Evolutionary conservation across 1,140 invertebrate species (phyloP).

Genomic region (Rhynchophorus ferrugineus): DNA sequence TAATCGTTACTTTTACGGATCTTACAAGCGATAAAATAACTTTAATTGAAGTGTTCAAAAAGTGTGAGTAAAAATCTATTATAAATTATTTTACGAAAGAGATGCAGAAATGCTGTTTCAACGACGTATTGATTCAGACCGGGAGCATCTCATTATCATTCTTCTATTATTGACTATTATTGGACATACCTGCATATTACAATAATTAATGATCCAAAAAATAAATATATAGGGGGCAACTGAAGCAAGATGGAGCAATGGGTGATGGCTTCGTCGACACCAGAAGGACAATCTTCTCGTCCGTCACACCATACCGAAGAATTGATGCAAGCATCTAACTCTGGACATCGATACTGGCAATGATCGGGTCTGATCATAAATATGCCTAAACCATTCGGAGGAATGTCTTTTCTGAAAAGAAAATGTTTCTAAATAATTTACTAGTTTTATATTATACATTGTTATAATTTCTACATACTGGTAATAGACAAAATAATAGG

Average conservation of each 20-base stretch:
- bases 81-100: background rate
- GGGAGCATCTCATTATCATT: no score
- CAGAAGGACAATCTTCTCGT: constrained; percentile 74
- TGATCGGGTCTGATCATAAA: constrained; percentile 56
- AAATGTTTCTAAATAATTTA: background rate
- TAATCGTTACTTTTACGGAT: no score
- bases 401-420: constrained; percentile 34
- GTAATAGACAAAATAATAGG: no score
- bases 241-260: constrained; percentile 70
- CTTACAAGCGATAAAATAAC: no score
- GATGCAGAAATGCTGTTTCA: no score
- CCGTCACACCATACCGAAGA: constrained; percentile 85
- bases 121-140: no score
- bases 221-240: constrained; percentile 64
- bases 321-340: constrained; percentile 81
- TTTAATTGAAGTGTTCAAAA: no score
- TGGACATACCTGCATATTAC: constrained; percentile 25
- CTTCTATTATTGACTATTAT: no score
- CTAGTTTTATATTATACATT: background rate
- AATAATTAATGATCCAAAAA: constrained; percentile 43
- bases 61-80: no score
- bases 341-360: constrained; percentile 74
- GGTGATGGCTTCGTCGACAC: constrained; percentile 74
- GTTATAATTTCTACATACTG: no score
- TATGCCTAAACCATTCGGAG: constrained; percentile 37